Conservation (phyloP, 2,888 invertebrate genomes). For the Byasa hedistus region DNA sequence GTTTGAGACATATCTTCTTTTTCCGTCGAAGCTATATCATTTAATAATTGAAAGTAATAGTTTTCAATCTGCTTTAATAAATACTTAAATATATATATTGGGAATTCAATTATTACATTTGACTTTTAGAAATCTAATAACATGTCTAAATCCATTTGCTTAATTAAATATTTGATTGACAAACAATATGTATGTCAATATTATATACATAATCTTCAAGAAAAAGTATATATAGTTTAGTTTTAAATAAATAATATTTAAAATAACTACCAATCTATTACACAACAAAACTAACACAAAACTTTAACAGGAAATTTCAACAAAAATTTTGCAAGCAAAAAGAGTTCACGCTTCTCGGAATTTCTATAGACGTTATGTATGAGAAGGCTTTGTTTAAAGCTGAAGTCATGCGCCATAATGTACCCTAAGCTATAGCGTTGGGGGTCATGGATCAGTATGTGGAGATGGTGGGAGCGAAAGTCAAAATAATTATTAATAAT, state of each 20-base stretch:
- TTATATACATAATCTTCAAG: no score
- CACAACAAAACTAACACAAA: neutral
- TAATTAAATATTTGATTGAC: no score
- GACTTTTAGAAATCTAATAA: no score
- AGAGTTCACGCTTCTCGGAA: slow-evolving; percentile 4
- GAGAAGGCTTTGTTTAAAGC: slow-evolving; percentile 7
- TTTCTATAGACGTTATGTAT: neutral
- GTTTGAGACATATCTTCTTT: no score
- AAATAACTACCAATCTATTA: no score
- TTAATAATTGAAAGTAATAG: no score
- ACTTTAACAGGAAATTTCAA: slow-evolving; percentile 2
- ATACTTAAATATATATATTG: no score
- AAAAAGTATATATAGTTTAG: neutral
- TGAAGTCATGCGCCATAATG: neutral
- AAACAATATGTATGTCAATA: no score
- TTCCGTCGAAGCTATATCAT: no score
- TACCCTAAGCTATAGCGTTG: slow-evolving; percentile 2
- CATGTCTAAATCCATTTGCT: no score
- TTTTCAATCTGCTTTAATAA: no score
- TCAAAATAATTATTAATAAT: slow-evolving; percentile 65
- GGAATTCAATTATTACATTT: no score
- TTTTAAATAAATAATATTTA: neutral
- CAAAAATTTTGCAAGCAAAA: neutral
- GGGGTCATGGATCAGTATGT: slow-evolving; percentile 15
- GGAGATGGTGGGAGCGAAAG: slow-evolving; percentile 41